Conservation (phyloP, 2,888 invertebrate genomes). For the Eupithecia dodoneata region DNA sequence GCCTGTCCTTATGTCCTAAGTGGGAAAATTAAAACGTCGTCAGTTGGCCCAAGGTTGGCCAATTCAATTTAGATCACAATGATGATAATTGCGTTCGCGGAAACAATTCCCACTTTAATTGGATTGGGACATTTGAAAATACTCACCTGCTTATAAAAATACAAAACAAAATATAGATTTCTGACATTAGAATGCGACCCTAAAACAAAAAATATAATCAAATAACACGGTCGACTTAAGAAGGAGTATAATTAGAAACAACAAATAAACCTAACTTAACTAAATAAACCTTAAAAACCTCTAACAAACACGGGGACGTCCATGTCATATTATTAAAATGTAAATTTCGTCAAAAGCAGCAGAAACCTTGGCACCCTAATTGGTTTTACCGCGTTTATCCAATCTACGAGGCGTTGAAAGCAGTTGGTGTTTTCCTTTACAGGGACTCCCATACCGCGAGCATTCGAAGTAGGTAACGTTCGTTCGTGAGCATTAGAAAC, state of each 20-base stretch:
- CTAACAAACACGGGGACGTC: background rate
- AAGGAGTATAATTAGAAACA: background rate
- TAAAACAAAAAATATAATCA: background rate
- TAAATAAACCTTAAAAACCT: background rate
- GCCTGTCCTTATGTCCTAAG: background rate
- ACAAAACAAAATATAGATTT: background rate
- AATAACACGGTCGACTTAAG: background rate
- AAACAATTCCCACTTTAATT: background rate
- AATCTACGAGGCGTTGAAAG: slow-evolving; percentile 19
- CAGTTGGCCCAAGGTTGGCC: background rate
- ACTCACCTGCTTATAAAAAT: background rate
- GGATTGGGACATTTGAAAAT: background rate
- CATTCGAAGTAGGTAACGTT: background rate
- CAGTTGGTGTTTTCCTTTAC: slow-evolving; percentile 10
- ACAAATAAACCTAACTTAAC: background rate
- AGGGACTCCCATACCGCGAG: background rate
- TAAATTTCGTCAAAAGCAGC: slow-evolving; percentile 30
- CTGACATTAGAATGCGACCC: background rate
- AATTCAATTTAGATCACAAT: background rate
- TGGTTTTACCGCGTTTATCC: slow-evolving; percentile 14
- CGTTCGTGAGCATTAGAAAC: background rate
- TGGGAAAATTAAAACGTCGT: background rate
- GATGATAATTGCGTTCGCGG: background rate
- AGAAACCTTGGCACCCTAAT: slow-evolving; percentile 20
- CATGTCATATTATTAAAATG: slow-evolving; percentile 21